Evolutionary conservation across 2,113 vertebrate genomes (phyloP), one percentile per base, ranked within the genome.

Genomic region (Vulpes vulpes): DNA sequence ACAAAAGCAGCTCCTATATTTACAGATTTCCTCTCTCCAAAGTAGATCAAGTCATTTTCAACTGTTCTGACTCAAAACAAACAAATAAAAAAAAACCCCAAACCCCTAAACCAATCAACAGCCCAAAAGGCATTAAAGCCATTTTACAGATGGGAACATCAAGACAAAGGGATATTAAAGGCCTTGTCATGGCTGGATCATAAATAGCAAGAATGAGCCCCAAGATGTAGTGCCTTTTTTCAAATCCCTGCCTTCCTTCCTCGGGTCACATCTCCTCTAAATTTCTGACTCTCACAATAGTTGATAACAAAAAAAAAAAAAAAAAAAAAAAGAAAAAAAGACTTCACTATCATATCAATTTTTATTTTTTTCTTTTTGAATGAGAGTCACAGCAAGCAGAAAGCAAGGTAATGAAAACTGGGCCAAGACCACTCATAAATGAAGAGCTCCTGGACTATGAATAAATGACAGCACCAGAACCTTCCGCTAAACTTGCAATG

Each of bases 111-210:
- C 64, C 5, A 79, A 85, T 88, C 4, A 73, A 73, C 55, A 67
- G 65, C 32, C 23, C 51, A 1, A 82, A 76, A 89, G 10, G 22
- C 53, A 30, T 84, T 65, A 55, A 57, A 80, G 35, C 69, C 90
- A 92, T 95, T 97, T 97, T 81, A 83, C 49, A 96, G 90, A 64
- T 74, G 76, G 79, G 20, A 94, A 96, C 93, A 81, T 55, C 82
- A 90, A 87, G 73, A 92, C 65, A 74, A 93, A 89, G 76, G 22
- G 30, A 14, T 25, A 76, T 20, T 20, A n/a, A 80, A 43, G 20
- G 83, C 16, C n/a, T 79, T 15, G 5, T 69, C 1, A 5, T 55
- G 43, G 27, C 11, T 57, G 14, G 11, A 60, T 9, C 15, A 35
- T 7, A 69, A n/a, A 82, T 1, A 27, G 49, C 15, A 43, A 62